Base-by-base conservation (phyloP, 2,888 invertebrate species). In the Zaprionus bogoriensis region DNA sequence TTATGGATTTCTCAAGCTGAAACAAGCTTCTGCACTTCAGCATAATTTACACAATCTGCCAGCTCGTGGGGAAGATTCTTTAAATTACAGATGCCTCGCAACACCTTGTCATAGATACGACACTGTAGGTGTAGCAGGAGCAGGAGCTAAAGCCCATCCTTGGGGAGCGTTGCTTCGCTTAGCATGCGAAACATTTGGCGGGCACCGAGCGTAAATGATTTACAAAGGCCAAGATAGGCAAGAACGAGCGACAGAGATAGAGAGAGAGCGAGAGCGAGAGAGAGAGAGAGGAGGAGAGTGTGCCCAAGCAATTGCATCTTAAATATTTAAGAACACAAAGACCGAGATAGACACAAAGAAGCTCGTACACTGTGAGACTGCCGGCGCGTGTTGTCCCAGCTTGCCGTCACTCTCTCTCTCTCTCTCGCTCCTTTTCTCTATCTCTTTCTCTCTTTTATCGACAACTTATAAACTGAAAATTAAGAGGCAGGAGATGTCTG, bases 241-340 rank as follows among this genome's bases (percentile, higher is more conserved):
- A 47, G 38, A 28, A 36, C 38, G 23, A 20, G 12, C 10, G 32
- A n/a, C n/a, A n/a, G n/a, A n/a, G n/a, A n/a, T n/a, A n/a, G n/a
- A n/a, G n/a, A n/a, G n/a, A n/a, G n/a, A n/a, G n/a, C n/a, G n/a
- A n/a, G n/a, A n/a, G n/a, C n/a, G n/a, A n/a, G n/a, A n/a, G n/a
- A n/a, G n/a, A n/a, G 14, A 5, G 12, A 32, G 32, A 12, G 65
- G 62, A 64, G 61, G 60, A 53, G 51, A n/a, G n/a, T n/a, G n/a
- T n/a, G n/a, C 67, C 59, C 47, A 17, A 51, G 48, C 66, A 68
- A 77, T 74, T 74, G 78, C 72, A 81, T 64, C 64, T 82, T 72
- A 78, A 87, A 81, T 87, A 81, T 81, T 81, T 75, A 74, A 77
- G 59, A 77, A 65, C 42, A 45, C n/a, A 51, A n/a, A 17, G 36